Conservation (phyloP, 2,797 vertebrate species). For the Pteropus rufus region DNA sequence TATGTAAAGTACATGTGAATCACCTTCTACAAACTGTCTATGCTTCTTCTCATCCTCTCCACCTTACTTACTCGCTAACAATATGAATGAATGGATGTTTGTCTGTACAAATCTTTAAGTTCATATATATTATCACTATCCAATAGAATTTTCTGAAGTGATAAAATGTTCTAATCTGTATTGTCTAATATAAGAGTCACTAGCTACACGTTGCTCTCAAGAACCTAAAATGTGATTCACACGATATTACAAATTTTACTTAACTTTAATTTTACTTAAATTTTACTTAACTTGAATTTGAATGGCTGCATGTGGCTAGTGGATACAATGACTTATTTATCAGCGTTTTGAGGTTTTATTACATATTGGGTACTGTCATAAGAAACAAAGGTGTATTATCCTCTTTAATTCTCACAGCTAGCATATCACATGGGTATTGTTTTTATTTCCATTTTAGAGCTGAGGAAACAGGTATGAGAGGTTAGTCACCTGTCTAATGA, state of each 20-base stretch:
- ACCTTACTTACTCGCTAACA: not conserved
- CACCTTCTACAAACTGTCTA: not conserved
- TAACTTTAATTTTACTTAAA: not conserved
- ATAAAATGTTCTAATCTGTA: not conserved
- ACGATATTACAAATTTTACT: not conserved
- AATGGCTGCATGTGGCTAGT: not conserved
- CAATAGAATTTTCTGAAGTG: not conserved
- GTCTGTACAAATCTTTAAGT: not conserved
- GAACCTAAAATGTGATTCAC: not conserved
- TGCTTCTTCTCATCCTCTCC: not conserved
- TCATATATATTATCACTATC: not conserved
- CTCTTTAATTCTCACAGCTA: not conserved
- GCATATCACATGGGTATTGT: not conserved
- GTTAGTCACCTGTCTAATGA: not conserved
- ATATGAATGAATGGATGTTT: not conserved
- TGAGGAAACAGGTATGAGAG: not conserved
- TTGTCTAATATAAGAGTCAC: not conserved
- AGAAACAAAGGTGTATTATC: not conserved
- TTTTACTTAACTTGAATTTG: not conserved
- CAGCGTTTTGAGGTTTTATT: not conserved
- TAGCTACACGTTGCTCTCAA: not conserved
- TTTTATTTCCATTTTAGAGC: not conserved
- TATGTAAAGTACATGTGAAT: not conserved
- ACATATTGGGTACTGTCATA: not conserved
- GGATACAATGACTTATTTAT: not conserved